Evolutionary conservation across 2,888 invertebrate genomes (phyloP), one percentile per base, ranked within the genome.

Genomic region (Pimpla rufipes): DNA sequence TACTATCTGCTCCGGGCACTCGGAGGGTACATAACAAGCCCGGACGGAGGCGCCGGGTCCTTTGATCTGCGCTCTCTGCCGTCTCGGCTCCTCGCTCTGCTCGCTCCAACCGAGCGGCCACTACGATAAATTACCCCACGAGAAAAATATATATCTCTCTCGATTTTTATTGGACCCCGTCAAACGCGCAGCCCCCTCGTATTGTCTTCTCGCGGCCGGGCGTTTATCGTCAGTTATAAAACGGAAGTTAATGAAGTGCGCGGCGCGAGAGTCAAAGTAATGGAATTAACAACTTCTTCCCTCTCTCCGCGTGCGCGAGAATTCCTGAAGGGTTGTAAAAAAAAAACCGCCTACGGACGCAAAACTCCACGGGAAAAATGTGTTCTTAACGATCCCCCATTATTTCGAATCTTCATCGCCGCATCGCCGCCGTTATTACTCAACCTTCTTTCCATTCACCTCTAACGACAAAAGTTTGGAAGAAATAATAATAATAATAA

Each of bases 91-190:
- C 16, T 11, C 11, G 40, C 40, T n/a, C 21, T 35, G 11, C 52
- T 16, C 16, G 37, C 68, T 57, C 35, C 57, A 29, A 29, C 2
- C 29, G 29, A 2, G 29, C 29, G 29, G 21, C 16, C 71, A 71
- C 57, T 71, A 11, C 37, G 37, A 64, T 57, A 57, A 66, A 75
- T 64, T 64, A 57, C 75, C 21, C 11, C 52, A 42, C 75, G 16
- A 35, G 77, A 77, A 68, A 76, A 77, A 77, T 3, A 29, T 29
- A 29, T 29, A 5, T 77, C 77, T 77, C 76, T 68, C 57, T 55
- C 59, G 77, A 77, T 77, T 68, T 77, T 70, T 77, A 77, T 68
- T 68, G 42, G 59, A n/a, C 16, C 59, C n/a, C 67, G 23, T 77
- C 50, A 77, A 77, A 77, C 77, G 77, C 21, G 23, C 59, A 50